These are phyloP conservation scores for Vollenhovia emeryi DNA, from an alignment of 1,140 invertebrate species.

Conservation along the genomic window DNA sequence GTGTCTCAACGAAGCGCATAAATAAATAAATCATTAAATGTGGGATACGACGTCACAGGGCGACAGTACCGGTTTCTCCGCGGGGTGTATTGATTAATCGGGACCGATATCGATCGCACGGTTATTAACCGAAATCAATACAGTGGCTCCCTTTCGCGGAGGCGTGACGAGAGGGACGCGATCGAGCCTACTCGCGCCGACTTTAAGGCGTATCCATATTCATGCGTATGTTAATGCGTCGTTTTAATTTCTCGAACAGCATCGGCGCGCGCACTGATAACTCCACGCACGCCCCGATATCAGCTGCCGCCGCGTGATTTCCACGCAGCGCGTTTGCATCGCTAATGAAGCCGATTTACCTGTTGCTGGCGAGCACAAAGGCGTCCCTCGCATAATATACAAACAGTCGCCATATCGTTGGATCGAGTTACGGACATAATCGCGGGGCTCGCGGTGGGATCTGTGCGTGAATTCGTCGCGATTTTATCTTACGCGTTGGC, in stretches of 20 bases:
- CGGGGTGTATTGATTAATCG: constrained; percentile 4
- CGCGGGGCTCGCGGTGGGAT: neutral
- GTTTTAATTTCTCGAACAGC: constrained; percentile 53
- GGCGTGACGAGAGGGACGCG: neutral
- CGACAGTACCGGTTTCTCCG: neutral
- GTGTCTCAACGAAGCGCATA: neutral
- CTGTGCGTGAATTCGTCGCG: neutral
- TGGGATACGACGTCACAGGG: neutral
- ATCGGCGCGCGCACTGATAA: constrained; percentile 60
- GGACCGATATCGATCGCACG: constrained; percentile 12
- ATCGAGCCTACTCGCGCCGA: constrained; percentile 22
- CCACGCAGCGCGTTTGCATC: constrained; percentile 61
- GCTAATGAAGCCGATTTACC: constrained; percentile 69
- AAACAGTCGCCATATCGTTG: neutral
- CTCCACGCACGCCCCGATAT: constrained; percentile 54
- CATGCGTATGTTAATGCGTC: constrained; percentile 67
- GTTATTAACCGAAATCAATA: constrained; percentile 47
- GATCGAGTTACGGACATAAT: neutral
- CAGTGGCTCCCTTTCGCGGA: neutral
- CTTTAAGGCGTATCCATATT: constrained; percentile 66
- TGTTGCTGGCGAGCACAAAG: constrained; percentile 48
- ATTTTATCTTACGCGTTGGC: neutral
- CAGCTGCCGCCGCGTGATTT: constrained; percentile 53
- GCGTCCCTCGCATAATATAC: neutral
- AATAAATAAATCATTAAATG: constrained; percentile 20